phyloP scores from a whole-genome alignment of 2,888 invertebrate species.

The Portevinia maculata region DNA sequence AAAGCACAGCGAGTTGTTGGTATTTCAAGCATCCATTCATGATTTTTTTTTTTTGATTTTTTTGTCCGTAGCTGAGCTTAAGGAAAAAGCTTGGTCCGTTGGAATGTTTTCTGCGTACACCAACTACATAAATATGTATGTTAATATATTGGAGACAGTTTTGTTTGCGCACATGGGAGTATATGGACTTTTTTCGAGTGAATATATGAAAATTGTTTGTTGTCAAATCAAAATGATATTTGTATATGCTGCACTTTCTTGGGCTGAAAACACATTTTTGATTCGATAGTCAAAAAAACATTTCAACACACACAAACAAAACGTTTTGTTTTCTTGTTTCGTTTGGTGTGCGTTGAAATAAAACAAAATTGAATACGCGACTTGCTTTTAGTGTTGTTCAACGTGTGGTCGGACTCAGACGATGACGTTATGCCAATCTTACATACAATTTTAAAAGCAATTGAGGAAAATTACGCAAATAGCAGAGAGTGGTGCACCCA shows the following conservation, averaged over 20 bases:
- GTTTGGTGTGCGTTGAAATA: too few relatives aligned
- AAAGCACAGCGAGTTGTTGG: conserved; percentile 36
- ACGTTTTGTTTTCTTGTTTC: too few relatives aligned
- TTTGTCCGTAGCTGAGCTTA: conserved; percentile 26
- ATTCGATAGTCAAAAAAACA: too few relatives aligned
- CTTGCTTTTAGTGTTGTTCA: too few relatives aligned
- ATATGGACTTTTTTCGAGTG: conserved; percentile 24
- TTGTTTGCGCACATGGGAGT: conserved; percentile 57
- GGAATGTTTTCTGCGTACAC: conserved; percentile 17
- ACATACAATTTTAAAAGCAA: too few relatives aligned
- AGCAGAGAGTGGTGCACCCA: too few relatives aligned
- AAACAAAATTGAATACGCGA: too few relatives aligned
- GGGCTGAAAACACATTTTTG: too few relatives aligned
- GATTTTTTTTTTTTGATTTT: conserved; percentile 38
- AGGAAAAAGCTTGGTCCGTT: conserved; percentile 26
- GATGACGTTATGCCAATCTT: too few relatives aligned
- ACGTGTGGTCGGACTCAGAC: too few relatives aligned
- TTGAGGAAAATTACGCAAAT: too few relatives aligned
- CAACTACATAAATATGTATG: background rate
- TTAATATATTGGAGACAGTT: conserved; percentile 33
- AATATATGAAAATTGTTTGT: conserved; percentile 48
- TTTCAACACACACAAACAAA: too few relatives aligned
- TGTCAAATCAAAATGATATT: conserved; percentile 29
- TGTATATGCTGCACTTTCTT: conserved; percentile 17
- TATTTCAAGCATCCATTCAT: conserved; percentile 70